Conservation (phyloP, 2,888 invertebrate genomes). For the Acrobasis repandana region DNA sequence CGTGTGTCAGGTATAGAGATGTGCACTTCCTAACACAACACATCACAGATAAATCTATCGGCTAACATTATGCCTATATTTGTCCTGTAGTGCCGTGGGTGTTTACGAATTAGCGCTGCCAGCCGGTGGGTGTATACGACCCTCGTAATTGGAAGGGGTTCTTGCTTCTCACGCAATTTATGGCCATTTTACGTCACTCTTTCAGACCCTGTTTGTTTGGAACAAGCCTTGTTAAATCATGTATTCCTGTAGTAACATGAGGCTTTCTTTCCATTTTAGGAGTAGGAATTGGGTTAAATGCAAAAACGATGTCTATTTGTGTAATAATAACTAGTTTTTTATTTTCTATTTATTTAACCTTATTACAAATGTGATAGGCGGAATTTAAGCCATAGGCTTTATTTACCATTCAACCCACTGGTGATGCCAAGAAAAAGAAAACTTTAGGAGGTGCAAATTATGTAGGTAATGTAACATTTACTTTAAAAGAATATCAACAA, state of each 20-base stretch:
- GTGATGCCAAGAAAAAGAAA: too few relatives aligned
- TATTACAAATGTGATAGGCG: too few relatives aligned
- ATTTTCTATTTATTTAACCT: too few relatives aligned
- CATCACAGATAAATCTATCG: too few relatives aligned
- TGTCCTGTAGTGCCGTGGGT: neutral
- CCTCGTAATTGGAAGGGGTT: constrained; percentile 29
- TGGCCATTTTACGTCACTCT: constrained; percentile 43
- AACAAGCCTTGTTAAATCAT: neutral
- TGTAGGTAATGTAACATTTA: too few relatives aligned
- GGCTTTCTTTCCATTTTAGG: neutral
- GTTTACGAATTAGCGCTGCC: neutral
- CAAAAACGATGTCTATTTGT: neutral
- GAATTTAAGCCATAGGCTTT: too few relatives aligned
- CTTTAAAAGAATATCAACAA: too few relatives aligned
- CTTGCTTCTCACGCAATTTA: constrained; percentile 42
- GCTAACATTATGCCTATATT: neutral
- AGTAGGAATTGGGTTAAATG: neutral
- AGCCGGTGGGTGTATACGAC: neutral
- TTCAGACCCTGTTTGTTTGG: constrained; percentile 10
- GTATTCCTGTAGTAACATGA: neutral
- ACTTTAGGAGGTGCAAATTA: too few relatives aligned
- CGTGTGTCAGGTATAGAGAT: too few relatives aligned
- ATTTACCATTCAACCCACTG: too few relatives aligned
- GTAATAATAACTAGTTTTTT: too few relatives aligned
- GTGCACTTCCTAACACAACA: too few relatives aligned